phyloP scores from a whole-genome alignment of 2,113 vertebrate genomes.

The Melospiza melodia region DNA sequence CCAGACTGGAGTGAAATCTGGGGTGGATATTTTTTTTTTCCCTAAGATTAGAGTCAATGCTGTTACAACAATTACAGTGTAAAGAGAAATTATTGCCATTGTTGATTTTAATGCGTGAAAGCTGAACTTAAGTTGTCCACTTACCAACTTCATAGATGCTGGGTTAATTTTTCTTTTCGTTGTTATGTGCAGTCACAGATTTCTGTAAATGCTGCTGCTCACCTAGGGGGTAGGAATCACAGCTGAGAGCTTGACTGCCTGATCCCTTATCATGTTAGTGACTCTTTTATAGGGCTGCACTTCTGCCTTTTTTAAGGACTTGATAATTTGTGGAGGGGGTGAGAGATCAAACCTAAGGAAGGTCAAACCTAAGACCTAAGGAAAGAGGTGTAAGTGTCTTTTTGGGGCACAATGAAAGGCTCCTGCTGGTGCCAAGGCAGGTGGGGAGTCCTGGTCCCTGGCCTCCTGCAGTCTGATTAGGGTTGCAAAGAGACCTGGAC shows the following conservation, averaged over 20 bases:
- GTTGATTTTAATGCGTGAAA: conserved; percentile 14
- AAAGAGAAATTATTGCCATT: neutral
- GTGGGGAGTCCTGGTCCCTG: neutral
- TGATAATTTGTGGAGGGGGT: neutral
- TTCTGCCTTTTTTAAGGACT: neutral
- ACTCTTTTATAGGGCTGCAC: neutral
- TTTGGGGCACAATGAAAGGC: neutral
- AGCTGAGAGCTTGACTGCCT: neutral
- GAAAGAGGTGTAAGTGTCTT: neutral
- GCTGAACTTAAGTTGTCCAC: neutral
- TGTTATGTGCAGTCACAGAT: neutral
- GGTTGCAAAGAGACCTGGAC: neutral
- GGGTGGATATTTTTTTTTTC: neutral
- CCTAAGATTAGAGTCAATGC: neutral
- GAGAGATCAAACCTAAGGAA: neutral
- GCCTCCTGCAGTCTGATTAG: neutral
- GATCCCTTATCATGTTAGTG: neutral
- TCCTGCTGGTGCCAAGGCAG: neutral
- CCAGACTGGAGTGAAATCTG: conserved; percentile 15
- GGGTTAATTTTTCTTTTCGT: neutral
- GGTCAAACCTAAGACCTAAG: neutral
- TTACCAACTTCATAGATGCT: neutral
- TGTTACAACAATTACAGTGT: neutral
- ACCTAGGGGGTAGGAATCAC: neutral
- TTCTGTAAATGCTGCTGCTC: neutral